phyloP scores from a whole-genome alignment of 1,140 invertebrate species.

The Solenopsis invicta region DNA sequence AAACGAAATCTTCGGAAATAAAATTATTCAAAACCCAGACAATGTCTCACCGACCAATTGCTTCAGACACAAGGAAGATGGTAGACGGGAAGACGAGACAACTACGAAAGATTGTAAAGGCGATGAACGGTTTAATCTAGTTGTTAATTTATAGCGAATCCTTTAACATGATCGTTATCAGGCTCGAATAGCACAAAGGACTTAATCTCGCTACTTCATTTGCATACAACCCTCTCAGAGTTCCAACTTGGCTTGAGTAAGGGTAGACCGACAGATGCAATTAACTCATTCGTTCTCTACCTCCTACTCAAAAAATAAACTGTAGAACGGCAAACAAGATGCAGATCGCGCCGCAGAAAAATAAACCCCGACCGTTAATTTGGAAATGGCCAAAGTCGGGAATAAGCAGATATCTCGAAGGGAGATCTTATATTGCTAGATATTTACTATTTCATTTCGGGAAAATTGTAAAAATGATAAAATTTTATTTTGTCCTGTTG shows the following conservation, averaged over 20 bases:
- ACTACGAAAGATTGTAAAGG: conserved; percentile 37
- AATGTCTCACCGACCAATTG: conserved; percentile 14
- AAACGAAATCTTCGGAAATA: conserved; percentile 18
- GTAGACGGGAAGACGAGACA: conserved; percentile 16
- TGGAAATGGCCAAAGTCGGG: neutral
- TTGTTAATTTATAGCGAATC: conserved; percentile 79
- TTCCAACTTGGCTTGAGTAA: conserved; percentile 14
- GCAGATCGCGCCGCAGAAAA: conserved; percentile 65
- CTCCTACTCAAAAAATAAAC: conserved; percentile 68
- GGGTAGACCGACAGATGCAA: conserved; percentile 72
- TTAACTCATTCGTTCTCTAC: conserved; percentile 73
- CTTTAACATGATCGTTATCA: conserved; percentile 74
- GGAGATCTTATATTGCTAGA: neutral
- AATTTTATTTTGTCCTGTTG: neutral
- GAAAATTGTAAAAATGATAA: neutral
- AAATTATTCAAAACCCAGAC: conserved; percentile 15
- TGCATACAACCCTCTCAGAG: conserved; percentile 78
- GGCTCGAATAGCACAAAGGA: conserved; percentile 78
- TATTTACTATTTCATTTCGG: neutral
- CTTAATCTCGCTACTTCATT: conserved; percentile 80
- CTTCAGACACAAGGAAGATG: neutral
- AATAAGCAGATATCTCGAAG: neutral
- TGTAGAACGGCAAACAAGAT: conserved; percentile 66
- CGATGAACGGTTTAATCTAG: conserved; percentile 78
- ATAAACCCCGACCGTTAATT: conserved; percentile 57